phyloP scores from a whole-genome alignment of 2,113 vertebrate genomes.

The Pseudopodoces humilis region DNA sequence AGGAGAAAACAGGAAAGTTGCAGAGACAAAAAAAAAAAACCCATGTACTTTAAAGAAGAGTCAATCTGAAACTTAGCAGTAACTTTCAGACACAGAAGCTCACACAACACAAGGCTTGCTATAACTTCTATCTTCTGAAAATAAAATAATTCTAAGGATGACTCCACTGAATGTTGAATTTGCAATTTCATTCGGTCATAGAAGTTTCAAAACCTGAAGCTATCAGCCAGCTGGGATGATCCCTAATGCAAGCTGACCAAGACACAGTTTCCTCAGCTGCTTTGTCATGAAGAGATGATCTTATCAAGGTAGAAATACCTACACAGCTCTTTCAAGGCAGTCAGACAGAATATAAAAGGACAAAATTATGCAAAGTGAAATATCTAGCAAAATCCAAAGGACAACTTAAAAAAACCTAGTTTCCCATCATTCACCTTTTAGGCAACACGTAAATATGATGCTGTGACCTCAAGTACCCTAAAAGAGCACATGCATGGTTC shows the following conservation, averaged over 20 bases:
- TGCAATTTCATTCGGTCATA: background rate
- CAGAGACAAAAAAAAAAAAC: background rate
- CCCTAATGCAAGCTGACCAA: background rate
- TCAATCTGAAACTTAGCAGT: background rate
- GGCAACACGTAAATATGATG: background rate
- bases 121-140: background rate
- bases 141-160: background rate
- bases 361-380: background rate
- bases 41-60: background rate
- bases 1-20: background rate
- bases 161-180: background rate
- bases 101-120: background rate
- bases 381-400: background rate
- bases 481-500: background rate
- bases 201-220: background rate
- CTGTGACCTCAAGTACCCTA: background rate
- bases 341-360: background rate
- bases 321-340: background rate
- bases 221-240: background rate
- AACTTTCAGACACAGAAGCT: background rate
- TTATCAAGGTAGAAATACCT: background rate
- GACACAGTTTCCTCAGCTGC: background rate
- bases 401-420: background rate
- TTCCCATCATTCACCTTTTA: background rate
- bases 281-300: background rate